These are phyloP conservation scores for Diarsia rubi DNA, from an alignment of 2,888 invertebrate species.

Conservation along the genomic window DNA sequence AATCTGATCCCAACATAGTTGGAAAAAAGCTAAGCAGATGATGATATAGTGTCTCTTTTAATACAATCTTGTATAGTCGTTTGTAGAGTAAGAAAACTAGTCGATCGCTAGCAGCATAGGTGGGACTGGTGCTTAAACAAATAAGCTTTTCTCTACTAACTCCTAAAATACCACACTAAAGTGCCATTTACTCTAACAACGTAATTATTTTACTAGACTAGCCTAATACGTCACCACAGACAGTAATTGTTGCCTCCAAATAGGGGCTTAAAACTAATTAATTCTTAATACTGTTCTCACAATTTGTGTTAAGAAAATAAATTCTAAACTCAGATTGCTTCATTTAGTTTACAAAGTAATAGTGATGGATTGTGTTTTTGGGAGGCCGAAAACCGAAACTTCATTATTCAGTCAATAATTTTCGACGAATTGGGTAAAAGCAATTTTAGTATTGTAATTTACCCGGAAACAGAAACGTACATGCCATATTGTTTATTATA, in stretches of 20 bases:
- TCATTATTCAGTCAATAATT: not conserved
- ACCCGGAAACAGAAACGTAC: not conserved
- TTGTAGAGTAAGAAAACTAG: not conserved
- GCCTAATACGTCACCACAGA: conserved; percentile 34
- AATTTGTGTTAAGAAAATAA: conserved; percentile 45
- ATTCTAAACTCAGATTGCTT: conserved; percentile 33
- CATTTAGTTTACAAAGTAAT: conserved; percentile 15
- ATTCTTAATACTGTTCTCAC: conserved; percentile 45
- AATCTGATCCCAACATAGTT: not conserved
- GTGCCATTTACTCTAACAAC: conserved; percentile 44
- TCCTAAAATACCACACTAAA: conserved; percentile 25
- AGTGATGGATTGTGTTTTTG: conserved; percentile 16
- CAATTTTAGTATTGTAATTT: not conserved
- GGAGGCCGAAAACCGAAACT: conserved; percentile 22
- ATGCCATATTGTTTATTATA: not conserved
- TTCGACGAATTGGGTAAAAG: not conserved
- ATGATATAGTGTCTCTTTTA: not conserved
- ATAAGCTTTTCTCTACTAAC: conserved; percentile 9
- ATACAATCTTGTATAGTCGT: not conserved
- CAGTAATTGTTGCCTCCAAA: conserved; percentile 44
- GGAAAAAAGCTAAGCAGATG: not conserved
- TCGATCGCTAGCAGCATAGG: not conserved
- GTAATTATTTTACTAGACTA: conserved; percentile 52
- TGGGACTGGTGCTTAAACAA: not conserved
- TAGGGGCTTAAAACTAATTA: conserved; percentile 57